Conservation (phyloP, 2,888 invertebrate genomes). For the Drosophila tanythrix region DNA sequence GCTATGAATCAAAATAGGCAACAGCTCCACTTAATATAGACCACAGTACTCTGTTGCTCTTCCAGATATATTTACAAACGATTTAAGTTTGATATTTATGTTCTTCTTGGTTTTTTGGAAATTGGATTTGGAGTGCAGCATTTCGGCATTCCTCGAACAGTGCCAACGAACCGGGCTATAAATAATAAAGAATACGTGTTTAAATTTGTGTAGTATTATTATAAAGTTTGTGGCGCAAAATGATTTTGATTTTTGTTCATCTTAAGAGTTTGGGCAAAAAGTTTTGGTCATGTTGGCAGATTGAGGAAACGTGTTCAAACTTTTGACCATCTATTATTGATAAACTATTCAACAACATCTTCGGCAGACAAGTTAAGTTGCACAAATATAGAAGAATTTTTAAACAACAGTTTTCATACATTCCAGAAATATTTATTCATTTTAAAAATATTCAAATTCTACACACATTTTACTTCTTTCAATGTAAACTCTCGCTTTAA, state of each 20-base stretch:
- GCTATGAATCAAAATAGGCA: conserved; percentile 71
- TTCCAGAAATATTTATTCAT: neutral
- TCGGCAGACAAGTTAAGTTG: neutral
- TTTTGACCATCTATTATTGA: neutral
- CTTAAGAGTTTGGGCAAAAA: neutral
- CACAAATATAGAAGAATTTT: neutral
- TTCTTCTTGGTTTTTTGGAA: conserved; percentile 24
- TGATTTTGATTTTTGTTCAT: neutral
- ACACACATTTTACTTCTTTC: neutral
- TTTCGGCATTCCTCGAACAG: conserved; percentile 13
- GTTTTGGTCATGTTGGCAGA: neutral
- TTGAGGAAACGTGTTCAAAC: neutral
- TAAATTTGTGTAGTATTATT: neutral
- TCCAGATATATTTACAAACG: neutral
- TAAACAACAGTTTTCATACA: neutral
- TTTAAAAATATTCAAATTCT: neutral
- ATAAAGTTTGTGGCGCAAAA: neutral
- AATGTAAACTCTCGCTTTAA: neutral
- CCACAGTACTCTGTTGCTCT: neutral
- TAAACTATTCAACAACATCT: neutral
- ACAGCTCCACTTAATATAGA: conserved; percentile 29
- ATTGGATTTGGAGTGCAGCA: conserved; percentile 36
- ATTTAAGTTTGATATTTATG: conserved; percentile 26
- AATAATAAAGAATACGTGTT: conserved; percentile 15
- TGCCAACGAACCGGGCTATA: neutral